Conservation (phyloP, 2,113 vertebrate genomes). For the Enhydra lutris region DNA sequence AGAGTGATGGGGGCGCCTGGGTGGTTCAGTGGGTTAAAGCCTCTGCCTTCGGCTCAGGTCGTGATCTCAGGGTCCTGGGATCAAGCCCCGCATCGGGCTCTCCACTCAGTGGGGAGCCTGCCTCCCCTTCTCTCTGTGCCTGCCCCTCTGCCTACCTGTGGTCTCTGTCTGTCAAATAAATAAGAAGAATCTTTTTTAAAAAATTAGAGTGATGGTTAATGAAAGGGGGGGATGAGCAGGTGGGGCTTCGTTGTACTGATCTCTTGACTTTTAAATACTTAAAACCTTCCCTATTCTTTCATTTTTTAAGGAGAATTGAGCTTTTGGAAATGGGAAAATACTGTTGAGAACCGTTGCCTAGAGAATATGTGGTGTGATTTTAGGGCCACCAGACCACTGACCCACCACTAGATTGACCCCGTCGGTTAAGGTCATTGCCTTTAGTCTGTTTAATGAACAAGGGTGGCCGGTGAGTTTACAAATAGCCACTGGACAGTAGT, state of each 20-base stretch:
- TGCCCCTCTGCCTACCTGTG: too few relatives aligned
- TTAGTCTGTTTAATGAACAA: neutral
- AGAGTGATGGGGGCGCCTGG: too few relatives aligned
- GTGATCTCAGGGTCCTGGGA: too few relatives aligned
- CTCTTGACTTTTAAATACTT: neutral
- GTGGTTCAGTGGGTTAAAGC: too few relatives aligned
- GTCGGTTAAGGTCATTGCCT: neutral
- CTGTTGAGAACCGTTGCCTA: neutral
- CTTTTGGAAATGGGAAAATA: neutral
- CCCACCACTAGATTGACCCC: neutral
- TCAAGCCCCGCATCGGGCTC: too few relatives aligned
- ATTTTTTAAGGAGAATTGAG: neutral
- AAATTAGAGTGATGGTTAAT: neutral
- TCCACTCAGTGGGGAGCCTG: too few relatives aligned
- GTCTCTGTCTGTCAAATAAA: too few relatives aligned
- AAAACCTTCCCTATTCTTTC: neutral
- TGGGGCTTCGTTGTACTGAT: neutral
- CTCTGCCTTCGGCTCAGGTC: too few relatives aligned
- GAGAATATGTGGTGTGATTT: neutral
- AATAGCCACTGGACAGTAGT: neutral
- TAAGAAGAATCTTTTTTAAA: too few relatives aligned
- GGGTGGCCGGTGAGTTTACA: neutral
- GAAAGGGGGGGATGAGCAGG: neutral
- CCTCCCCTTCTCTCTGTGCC: too few relatives aligned
- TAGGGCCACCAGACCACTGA: neutral